These are phyloP conservation scores for Leptobrachium ailaonicum DNA, from an alignment of 2,113 vertebrate genomes.

Conservation along the genomic window DNA sequence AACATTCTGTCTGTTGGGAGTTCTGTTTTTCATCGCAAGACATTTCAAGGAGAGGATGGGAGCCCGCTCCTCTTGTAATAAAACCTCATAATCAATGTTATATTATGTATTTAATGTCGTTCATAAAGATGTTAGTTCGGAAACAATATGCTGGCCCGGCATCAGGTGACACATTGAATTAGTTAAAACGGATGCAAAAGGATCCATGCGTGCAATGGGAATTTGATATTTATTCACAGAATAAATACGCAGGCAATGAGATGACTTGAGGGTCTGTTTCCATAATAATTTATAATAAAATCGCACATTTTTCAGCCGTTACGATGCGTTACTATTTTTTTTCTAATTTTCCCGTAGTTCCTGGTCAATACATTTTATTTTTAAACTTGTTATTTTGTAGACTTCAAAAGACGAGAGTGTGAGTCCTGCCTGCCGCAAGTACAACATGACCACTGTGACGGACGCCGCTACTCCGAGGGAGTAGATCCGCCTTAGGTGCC, in stretches of 20 bases:
- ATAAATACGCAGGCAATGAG: not conserved
- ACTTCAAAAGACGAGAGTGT: no score
- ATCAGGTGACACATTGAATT: conserved; percentile 30
- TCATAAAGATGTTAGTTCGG: conserved; percentile 16
- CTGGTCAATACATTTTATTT: no score
- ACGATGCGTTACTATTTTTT: no score
- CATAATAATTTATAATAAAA: no score
- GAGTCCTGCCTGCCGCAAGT: no score
- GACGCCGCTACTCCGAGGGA: no score
- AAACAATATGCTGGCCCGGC: conserved; percentile 4
- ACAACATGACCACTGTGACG: no score
- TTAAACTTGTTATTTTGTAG: no score
- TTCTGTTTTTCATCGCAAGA: conserved; percentile 18
- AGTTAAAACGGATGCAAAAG: not conserved
- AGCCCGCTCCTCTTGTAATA: not conserved
- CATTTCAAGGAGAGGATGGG: not conserved
- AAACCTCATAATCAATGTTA: conserved; percentile 12
- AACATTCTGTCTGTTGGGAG: conserved; percentile 19
- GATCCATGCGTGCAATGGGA: not conserved
- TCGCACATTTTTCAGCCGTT: no score
- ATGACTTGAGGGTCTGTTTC: no score
- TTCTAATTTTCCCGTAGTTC: no score
- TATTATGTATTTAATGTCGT: not conserved
- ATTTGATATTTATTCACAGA: not conserved
- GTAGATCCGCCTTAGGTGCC: no score